Conservation (phyloP, 64 coral and sea anemone species). For the Porites australiensis region DNA sequence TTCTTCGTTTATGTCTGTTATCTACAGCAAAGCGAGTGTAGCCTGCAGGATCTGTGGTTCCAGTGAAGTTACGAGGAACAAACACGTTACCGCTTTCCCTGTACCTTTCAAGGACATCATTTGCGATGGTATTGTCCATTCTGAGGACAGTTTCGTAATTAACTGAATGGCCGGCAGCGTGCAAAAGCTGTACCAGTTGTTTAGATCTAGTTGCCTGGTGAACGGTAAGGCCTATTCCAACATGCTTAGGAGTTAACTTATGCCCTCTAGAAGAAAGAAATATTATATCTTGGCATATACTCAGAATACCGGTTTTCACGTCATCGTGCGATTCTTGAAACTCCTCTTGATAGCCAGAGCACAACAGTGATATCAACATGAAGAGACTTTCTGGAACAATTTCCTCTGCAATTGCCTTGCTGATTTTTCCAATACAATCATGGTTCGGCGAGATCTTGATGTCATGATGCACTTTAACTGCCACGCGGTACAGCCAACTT, state of each 20-base stretch:
- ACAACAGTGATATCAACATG: conserved; percentile 61
- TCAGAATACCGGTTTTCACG: conserved; percentile 46
- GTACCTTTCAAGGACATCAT: conserved; percentile 70
- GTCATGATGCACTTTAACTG: conserved; percentile 78
- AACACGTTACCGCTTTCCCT: conserved; percentile 67
- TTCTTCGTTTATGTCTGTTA: conserved; percentile 77
- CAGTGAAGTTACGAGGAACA: conserved; percentile 48
- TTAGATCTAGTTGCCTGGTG: conserved; percentile 73
- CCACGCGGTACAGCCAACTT: conserved; percentile 63
- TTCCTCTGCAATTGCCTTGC: conserved; percentile 38
- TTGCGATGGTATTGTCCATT: conserved; percentile 73
- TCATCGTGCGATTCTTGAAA: conserved; percentile 21
- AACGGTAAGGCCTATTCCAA: conserved; percentile 61
- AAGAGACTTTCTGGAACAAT: conserved; percentile 69
- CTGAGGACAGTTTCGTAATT: conserved; percentile 66
- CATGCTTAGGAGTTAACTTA: conserved; percentile 68
- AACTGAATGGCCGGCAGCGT: conserved; percentile 62
- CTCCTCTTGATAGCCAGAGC: conserved; percentile 43
- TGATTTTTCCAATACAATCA: conserved; percentile 4
- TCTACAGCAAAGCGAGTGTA: conserved; percentile 58
- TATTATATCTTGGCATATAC: conserved; percentile 10
- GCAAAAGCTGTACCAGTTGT: conserved; percentile 68
- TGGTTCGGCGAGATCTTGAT: conserved; percentile 26
- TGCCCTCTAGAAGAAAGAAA: conserved; percentile 14
- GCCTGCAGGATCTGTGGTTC: too few relatives aligned